Base-by-base conservation (phyloP, 2,113 vertebrate species). In the Corynorhinus townsendii region DNA sequence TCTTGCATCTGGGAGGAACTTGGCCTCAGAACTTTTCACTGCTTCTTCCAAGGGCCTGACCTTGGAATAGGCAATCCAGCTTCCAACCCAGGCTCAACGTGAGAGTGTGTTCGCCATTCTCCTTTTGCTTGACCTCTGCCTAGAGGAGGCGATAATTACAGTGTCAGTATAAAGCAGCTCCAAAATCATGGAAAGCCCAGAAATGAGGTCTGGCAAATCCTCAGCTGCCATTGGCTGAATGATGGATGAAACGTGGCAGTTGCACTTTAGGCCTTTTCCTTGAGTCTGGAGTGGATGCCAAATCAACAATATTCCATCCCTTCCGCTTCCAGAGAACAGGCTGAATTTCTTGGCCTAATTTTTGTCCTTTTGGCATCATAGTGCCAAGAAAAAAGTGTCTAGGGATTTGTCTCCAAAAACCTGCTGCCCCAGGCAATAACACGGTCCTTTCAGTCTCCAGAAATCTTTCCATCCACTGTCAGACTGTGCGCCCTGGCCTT, bases 261-360 rank as follows among this genome's bases (percentile, higher is more conserved):
- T 89, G 86, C 69, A 52, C 83, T 89, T 95, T n/a, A 92, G 88
- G 85, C 59, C 17, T 90, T 77, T 43, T 56, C 22, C 49, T 95
- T 87, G 28, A 90, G 54, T 59, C 71, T 81, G 52, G 84, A 89
- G 87, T 19, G n/a, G 68, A 79, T 92, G 87, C 81, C 95, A 94
- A 89, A 54, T 81, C 90, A 85, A 94, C 35, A 92, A 71, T 86
- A 93, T 86, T 93, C 59, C 45, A 79, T 73, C 26, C 49, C 38
- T 90, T 92, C 81, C 40, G 81, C 24, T 95, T 90, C 66, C 79
- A 85, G 68, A 77, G n/a, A 83, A 86, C 40, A 43, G 24, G 75
- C 45, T 89, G 84, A 22, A 54, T 73, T 90, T 95, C 76, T 66
- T 77, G 62, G 75, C 86, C 49, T 77, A 19, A 45, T 73, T 89